Evolutionary conservation across 2,888 invertebrate genomes (phyloP), one percentile per base, ranked within the genome.

Genomic region (Bellardia bayeri): DNA sequence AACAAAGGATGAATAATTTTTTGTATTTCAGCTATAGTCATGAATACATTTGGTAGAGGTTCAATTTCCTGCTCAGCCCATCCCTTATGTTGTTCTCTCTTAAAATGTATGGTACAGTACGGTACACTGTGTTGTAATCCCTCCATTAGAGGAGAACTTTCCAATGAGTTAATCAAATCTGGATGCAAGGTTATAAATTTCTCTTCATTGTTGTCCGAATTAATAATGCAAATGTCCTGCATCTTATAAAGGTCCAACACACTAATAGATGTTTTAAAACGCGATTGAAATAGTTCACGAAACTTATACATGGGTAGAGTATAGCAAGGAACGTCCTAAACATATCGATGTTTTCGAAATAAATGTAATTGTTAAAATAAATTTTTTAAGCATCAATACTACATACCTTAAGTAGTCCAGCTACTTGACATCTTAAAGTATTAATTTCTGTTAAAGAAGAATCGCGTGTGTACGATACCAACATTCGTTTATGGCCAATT

Each of bases 291-390:
- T 90, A 97, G 94, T 93, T 97, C 97, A 84, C 97, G 95, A 90
- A 98, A 97, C 92, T 97, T 97, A 92, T 97, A 97, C 83, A 98
- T 94, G 7, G 97, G 97, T 89, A 98, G 94, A 86, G 95, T 95
- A 92, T 96, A 95, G 11, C 96, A 95, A 37, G 97, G 97, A 51
- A 97, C 96, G 92, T 97, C 97, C 95, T 96, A 68, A 7, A 68
- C 3, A 80, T 0, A 8, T 51, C 82, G 11, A 40, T 37, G 11
- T 16, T 58, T 23, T 1, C 30, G 7, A 23, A 0, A 23, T 16
- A 9, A 56, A 23, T 23, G 8, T 56, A 9, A 23, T 8, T 16
- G 9, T 13, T 45, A 3, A 45, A 45, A 11, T 45, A 13, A 45
- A 45, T 13, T 37, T 3, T 7, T 45, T 51, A 51, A 51, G n/a